Evolutionary conservation across 92 coral and sea anemone genomes (phyloP).

Genomic region (Porites cylindrica): DNA sequence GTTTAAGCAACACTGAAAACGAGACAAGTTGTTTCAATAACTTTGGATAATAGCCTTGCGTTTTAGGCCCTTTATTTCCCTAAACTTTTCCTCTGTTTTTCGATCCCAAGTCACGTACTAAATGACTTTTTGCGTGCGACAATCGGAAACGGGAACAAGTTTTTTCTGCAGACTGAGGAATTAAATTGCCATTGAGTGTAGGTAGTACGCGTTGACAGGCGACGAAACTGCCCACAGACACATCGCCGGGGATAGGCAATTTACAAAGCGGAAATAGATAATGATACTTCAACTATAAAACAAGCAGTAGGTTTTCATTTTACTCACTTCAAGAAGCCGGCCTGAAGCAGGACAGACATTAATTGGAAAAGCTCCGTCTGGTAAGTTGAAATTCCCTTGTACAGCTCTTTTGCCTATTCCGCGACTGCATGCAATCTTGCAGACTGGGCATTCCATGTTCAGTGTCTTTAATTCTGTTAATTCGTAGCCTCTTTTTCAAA

Average conservation of each 20-base stretch:
- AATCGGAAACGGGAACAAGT: constrained; percentile 6
- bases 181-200: constrained; percentile 19
- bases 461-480: too few relatives aligned
- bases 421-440: too few relatives aligned
- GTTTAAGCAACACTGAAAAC: neutral
- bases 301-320: constrained; percentile 20
- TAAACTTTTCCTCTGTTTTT: neutral
- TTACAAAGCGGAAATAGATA: constrained; percentile 25
- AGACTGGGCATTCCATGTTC: too few relatives aligned
- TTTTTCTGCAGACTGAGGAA: constrained; percentile 10
- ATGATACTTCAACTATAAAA: constrained; percentile 34
- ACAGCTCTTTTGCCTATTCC: neutral
- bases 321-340: constrained; percentile 7
- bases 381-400: constrained; percentile 32
- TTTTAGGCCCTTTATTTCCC: neutral
- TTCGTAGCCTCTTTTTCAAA: too few relatives aligned
- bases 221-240: constrained; percentile 24
- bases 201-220: constrained; percentile 23
- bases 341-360: neutral
- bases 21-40: neutral
- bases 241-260: constrained; percentile 24
- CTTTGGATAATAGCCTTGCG: neutral
- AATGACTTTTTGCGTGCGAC: constrained; percentile 12
- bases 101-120: neutral
- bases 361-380: neutral